Evolutionary conservation across 2,797 vertebrate species (phyloP).

Genomic region (Halcyon smyrnensis): DNA sequence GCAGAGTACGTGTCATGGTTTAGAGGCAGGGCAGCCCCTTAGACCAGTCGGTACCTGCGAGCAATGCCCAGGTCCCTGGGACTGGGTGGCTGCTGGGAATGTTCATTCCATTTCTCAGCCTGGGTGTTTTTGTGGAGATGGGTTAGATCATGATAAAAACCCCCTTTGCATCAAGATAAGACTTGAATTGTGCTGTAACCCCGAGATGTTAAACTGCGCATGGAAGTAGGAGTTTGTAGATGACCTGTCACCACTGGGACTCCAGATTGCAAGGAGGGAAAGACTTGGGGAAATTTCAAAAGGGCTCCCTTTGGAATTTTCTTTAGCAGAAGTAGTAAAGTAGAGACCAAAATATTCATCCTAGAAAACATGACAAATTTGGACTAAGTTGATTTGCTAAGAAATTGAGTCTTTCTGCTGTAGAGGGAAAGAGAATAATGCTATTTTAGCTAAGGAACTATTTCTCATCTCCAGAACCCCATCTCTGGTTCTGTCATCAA

Average conservation of each 20-base stretch:
- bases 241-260: neutral
- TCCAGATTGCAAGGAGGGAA: neutral
- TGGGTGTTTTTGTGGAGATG: neutral
- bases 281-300: neutral
- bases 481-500: neutral
- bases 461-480: neutral
- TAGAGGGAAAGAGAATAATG: neutral
- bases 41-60: accelerated
- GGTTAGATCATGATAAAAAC: neutral
- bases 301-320: neutral
- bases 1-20: neutral
- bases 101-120: neutral
- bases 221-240: neutral
- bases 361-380: neutral
- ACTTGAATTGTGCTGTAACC: neutral
- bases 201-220: accelerated
- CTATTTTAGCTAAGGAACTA: neutral
- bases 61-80: accelerated
- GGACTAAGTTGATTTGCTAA: neutral
- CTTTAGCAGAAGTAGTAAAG: neutral
- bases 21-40: no score
- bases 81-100: neutral
- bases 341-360: neutral
- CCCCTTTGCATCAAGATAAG: neutral
- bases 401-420: neutral